Percentiles rank a stretch among this genome's conserved stretches.
Conservation (phyloP, 2,888 invertebrate genomes). For the Pegoplata infirma region DNA sequence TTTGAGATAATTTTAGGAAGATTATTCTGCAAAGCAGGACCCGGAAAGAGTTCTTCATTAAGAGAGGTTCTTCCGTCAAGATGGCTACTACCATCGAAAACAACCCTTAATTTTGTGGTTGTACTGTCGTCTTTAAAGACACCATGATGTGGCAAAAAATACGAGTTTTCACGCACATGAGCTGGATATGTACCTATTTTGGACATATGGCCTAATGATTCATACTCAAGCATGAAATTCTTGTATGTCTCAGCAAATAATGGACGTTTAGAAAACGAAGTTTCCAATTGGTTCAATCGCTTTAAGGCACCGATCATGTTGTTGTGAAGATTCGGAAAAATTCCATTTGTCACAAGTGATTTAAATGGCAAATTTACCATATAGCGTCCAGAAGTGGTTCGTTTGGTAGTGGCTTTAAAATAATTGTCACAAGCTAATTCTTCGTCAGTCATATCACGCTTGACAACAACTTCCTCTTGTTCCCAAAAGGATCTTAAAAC, state of each 20-base stretch:
- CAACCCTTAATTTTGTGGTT: no score
- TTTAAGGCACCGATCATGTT: conserved; percentile 24
- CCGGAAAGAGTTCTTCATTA: no score
- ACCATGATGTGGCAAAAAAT: neutral
- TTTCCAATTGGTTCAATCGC: conserved; percentile 30
- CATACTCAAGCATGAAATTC: conserved; percentile 34
- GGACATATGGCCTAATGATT: conserved; percentile 13
- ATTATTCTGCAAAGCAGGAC: no score
- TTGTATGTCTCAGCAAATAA: conserved; percentile 18
- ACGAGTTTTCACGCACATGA: no score
- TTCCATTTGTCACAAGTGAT: neutral
- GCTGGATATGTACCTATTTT: conserved; percentile 3
- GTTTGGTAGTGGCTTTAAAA: conserved; percentile 14
- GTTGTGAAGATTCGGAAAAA: conserved; percentile 13
- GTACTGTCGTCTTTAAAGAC: conserved; percentile 46
- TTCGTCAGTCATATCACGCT: neutral
- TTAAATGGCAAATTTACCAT: conserved; percentile 41
- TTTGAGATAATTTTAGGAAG: neutral
- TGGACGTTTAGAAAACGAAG: conserved; percentile 12
- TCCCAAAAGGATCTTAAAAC: conserved; percentile 27
- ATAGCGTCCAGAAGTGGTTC: neutral
- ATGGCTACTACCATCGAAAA: no score
- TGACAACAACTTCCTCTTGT: neutral
- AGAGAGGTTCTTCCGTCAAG: no score
- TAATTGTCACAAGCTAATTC: conserved; percentile 12